Base-by-base conservation (phyloP, 2,888 invertebrate genomes). In the Campoletis raptor region DNA sequence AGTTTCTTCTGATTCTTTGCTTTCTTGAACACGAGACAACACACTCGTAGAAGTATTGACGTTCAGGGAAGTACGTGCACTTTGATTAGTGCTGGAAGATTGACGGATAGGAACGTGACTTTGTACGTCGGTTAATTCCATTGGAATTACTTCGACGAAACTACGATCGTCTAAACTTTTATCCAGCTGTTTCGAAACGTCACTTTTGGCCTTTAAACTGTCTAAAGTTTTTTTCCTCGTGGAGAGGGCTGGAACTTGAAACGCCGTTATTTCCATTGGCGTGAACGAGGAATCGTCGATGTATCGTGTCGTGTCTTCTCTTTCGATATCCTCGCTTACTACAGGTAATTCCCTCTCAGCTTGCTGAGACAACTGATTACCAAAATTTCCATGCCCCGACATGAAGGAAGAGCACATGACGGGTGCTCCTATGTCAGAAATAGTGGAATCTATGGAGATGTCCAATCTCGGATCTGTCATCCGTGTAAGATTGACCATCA, bases 371-470 rank as follows among this genome's bases (percentile, higher is more conserved):
- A n/a, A 12, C 1, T n/a, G 72, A 76, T 36, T 66, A 24, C 4
- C 73, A 0, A 6, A 61, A n/a, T 79, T 70, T 24, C 30, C 52
- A 36, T 84, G 74, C 10, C 89, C 79, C n/a, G 89, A 86, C 37
- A 90, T 87, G 81, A 92, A 92, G 37, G 93, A 91, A 18, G 93
- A 93, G 85, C 90, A 92, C n/a, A 83, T 87, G 57, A 92, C 66
- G 30, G 93, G 92, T 1, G 42, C 24, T 69, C 87, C 89, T 9
- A 83, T 74, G 40, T 84, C 80, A 15, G 77, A 64, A 40, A 73
- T 52, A 52, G 52, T 85, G 30, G 85, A 81, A 18, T 84, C 83
- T 24, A 57, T 73, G 15, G 81, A 84, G 1, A 21, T 42, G 24
- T 81, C 64, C 52, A 66, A 66, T 66, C 84, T 64, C 9, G 83